Evolutionary conservation across 37 sponge, comb jelly and placozoan species (phyloP), one percentile per base, ranked within the genome.

Genomic region (Dysidea cf. avara): DNA sequence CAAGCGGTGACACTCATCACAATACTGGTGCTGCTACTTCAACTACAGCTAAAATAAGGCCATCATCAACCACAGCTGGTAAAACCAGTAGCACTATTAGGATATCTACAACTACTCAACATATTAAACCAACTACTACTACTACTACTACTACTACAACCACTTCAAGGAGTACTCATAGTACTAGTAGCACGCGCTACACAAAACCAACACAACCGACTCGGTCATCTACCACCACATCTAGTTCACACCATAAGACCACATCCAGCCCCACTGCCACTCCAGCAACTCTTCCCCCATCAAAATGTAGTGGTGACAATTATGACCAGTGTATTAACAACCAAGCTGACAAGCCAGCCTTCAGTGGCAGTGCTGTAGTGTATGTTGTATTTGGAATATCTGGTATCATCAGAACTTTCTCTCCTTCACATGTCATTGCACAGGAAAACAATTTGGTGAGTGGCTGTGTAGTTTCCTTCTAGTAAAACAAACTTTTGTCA

Each of bases 311-410:
- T 6, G 43, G 72, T 22, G 73, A 58, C 18, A 37, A 73, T 7
- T 7, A 21, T 69, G 25, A 72, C 7, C 64, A 76, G 13, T 62
- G 32, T 26, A 67, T 65, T 32, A 74, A 73, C 53, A 85, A 76
- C n/a, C n/a, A n/a, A n/a, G n/a, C n/a, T n/a, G n/a, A n/a, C n/a
- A n/a, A n/a, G n/a, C n/a, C n/a, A n/a, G n/a, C n/a, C n/a, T n/a
- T n/a, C n/a, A n/a, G n/a, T n/a, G n/a, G n/a, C n/a, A n/a, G n/a
- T 39, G 74, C 66, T 26, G 39, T 69, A 9, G 78, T 90, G n/a
- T 66, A 74, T 48, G 74, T 85, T 2, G 91, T 90, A 25, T 86
- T 90, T 79, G 91, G 91, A 17, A 54, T 90, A 3, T 25, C 64
- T 3, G 65, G 54, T 12, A 39, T 89, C 1, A 16, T 74, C 26